Conservation (phyloP, 2,113 vertebrate genomes). For the Acrocephalus kingi region DNA sequence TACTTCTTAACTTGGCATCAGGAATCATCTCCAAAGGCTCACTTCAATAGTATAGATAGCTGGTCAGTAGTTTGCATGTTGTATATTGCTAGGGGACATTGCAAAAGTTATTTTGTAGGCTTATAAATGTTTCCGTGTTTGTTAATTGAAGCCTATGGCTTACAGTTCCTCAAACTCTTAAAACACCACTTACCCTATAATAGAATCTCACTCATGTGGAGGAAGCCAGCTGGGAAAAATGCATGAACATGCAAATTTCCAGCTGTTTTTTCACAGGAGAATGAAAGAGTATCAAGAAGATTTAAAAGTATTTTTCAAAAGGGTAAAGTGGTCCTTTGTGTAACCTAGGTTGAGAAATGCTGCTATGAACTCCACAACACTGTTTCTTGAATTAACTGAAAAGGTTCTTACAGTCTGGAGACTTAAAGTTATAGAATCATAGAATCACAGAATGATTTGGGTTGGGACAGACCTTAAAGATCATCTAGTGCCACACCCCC, state of each 20-base stretch:
- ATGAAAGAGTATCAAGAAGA: neutral
- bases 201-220: neutral
- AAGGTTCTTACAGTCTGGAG: neutral
- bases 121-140: neutral
- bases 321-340: neutral
- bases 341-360: neutral
- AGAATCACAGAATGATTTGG: neutral
- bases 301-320: neutral
- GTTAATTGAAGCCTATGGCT: neutral
- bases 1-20: neutral
- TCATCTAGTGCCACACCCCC: neutral
- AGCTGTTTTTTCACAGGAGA: neutral
- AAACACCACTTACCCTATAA: accelerated
- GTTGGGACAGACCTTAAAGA: neutral
- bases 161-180: neutral
- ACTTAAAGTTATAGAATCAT: neutral
- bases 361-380: neutral
- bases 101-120: neutral
- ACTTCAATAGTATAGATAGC: neutral
- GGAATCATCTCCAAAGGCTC: neutral
- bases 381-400: neutral
- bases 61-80: neutral
- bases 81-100: neutral
- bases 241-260: neutral
- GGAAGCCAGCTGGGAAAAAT: neutral